phyloP scores from a whole-genome alignment of 2,888 invertebrate genomes.

The Tenthredo distinguenda region DNA sequence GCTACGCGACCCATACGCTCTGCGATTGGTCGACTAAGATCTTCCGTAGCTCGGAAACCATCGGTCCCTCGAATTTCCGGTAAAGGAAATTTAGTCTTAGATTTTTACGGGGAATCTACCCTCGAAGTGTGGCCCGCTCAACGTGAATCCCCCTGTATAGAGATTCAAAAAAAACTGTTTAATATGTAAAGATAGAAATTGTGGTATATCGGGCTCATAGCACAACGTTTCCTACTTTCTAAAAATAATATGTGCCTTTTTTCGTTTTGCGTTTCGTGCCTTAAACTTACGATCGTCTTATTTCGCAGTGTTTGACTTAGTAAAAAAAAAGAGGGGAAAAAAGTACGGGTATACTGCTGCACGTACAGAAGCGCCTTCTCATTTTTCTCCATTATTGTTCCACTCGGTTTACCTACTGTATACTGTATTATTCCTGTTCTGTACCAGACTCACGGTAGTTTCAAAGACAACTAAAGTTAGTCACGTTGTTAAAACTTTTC shows the following conservation, averaged over 20 bases:
- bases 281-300: neutral
- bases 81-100: too few relatives aligned
- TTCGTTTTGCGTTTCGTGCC: neutral
- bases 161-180: neutral
- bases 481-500: neutral
- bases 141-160: neutral
- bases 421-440: neutral
- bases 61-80: too few relatives aligned
- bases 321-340: neutral
- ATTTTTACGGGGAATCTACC: too few relatives aligned
- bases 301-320: neutral
- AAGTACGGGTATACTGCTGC: neutral
- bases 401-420: neutral
- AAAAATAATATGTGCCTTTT: neutral
- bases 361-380: slow-evolving; percentile 2
- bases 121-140: too few relatives aligned
- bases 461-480: neutral
- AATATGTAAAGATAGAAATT: neutral
- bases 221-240: neutral
- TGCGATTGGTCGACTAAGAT: too few relatives aligned
- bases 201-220: neutral
- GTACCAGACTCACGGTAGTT: neutral
- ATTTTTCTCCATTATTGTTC: slow-evolving; percentile 2
- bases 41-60: too few relatives aligned
- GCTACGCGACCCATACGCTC: too few relatives aligned